A percentile compares a stretch with the other conserved stretches of the same genome.
phyloP scores from a whole-genome alignment of 2,113 vertebrate genomes.

The Calyptomena viridis region DNA sequence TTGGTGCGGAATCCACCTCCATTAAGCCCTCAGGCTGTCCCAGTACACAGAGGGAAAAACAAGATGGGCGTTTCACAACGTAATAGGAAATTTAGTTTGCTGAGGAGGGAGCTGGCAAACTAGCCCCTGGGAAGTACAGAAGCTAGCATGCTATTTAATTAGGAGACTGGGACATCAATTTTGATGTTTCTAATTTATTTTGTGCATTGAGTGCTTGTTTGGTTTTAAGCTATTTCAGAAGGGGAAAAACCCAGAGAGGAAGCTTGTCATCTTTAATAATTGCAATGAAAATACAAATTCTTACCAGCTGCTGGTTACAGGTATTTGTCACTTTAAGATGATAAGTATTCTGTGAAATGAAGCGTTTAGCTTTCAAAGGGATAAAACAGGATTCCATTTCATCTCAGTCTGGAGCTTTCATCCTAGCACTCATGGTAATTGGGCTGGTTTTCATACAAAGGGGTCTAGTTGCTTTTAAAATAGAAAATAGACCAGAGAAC shows the following conservation, averaged over 20 bases:
- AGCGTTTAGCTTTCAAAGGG: not conserved
- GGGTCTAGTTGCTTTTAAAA: not conserved
- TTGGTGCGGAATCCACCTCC: not conserved
- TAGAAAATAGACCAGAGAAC: not conserved
- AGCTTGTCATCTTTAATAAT: not conserved
- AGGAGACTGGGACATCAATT: not conserved
- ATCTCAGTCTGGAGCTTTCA: not conserved
- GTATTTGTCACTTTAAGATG: not conserved
- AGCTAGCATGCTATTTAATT: not conserved
- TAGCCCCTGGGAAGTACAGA: not conserved
- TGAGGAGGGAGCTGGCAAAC: not conserved
- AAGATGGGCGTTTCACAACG: not conserved
- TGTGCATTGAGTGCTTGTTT: not conserved
- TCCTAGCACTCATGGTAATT: not conserved
- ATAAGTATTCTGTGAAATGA: not conserved
- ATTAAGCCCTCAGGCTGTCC: not conserved
- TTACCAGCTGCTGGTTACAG: not conserved
- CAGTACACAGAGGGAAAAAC: not conserved
- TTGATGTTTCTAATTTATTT: not conserved
- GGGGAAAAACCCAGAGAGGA: not conserved
- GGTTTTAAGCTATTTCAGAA: not conserved
- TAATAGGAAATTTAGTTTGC: not conserved
- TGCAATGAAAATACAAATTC: not conserved
- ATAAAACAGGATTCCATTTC: not conserved
- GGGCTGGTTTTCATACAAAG: not conserved